Conservation (phyloP, 2,888 invertebrate species). For the Osmoderma eremita region DNA sequence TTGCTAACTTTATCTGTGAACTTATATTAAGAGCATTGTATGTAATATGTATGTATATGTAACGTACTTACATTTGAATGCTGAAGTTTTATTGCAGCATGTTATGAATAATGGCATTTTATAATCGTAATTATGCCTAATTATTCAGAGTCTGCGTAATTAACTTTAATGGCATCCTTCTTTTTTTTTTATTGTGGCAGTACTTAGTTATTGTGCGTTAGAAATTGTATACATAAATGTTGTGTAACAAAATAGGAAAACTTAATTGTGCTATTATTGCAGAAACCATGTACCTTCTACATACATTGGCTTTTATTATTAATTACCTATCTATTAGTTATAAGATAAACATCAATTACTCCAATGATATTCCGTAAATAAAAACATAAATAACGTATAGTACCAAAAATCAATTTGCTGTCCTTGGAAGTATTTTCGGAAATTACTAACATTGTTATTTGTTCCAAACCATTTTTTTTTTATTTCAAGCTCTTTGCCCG, state of each 20-base stretch:
- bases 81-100: slow-evolving; percentile 40
- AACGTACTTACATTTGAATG: slow-evolving; percentile 39
- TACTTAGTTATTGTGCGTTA: slow-evolving; percentile 28
- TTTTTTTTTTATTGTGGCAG: slow-evolving; percentile 38
- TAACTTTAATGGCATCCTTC: slow-evolving; percentile 43
- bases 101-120: slow-evolving; percentile 41
- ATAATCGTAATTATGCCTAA: slow-evolving; percentile 45
- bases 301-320: slow-evolving; percentile 10
- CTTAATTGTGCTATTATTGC: slow-evolving; percentile 15
- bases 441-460: slow-evolving; percentile 8
- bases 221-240: slow-evolving; percentile 21
- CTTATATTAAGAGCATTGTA: slow-evolving; percentile 22
- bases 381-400: background rate
- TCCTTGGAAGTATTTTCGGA: slow-evolving; percentile 17
- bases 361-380: slow-evolving; percentile 3
- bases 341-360: slow-evolving; percentile 16
- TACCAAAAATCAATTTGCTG: background rate
- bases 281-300: slow-evolving; percentile 1
- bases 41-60: slow-evolving; percentile 16
- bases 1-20: slow-evolving; percentile 27
- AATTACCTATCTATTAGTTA: slow-evolving; percentile 17
- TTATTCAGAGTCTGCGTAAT: slow-evolving; percentile 40
- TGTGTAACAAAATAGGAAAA: slow-evolving; percentile 22
- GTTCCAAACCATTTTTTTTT: background rate
- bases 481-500: too few relatives aligned